These are phyloP conservation scores for Porites lobata DNA, from an alignment of 92 coral and sea anemone species.

Conservation along the genomic window DNA sequence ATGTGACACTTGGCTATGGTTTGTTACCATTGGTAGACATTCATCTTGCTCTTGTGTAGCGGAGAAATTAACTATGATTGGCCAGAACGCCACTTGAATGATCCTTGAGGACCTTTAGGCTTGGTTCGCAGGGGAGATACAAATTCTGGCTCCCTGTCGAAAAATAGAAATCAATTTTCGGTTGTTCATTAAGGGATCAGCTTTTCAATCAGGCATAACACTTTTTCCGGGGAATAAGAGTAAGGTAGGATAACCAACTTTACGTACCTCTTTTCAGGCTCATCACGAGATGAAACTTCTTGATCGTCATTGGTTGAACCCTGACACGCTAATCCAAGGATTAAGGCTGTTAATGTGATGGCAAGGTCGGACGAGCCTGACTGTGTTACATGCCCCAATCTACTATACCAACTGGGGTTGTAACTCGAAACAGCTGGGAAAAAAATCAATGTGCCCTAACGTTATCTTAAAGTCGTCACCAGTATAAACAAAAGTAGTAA, in stretches of 20 bases:
- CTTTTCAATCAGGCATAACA: no score
- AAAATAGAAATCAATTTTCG: not conserved
- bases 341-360: constrained; percentile 25
- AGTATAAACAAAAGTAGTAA: no score
- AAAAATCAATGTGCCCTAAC: not conserved
- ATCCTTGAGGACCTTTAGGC: constrained; percentile 70
- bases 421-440: not conserved
- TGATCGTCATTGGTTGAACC: constrained; percentile 37
- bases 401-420: constrained; percentile 4
- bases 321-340: constrained; percentile 36
- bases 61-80: not conserved
- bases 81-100: constrained; percentile 30
- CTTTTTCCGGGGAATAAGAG: no score
- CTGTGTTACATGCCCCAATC: constrained; percentile 26
- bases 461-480: not conserved
- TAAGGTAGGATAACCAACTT: no score
- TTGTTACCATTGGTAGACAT: not conserved
- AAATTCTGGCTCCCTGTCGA: constrained; percentile 38
- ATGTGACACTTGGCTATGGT: not conserved
- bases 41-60: no score
- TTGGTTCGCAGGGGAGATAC: constrained; percentile 66
- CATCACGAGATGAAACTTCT: constrained; percentile 13
- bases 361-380: constrained; percentile 41
- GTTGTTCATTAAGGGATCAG: no score
- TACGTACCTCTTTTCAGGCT: constrained; percentile 18